Evolutionary conservation across 2,888 invertebrate genomes (phyloP).

Genomic region (Myopa testacea): DNA sequence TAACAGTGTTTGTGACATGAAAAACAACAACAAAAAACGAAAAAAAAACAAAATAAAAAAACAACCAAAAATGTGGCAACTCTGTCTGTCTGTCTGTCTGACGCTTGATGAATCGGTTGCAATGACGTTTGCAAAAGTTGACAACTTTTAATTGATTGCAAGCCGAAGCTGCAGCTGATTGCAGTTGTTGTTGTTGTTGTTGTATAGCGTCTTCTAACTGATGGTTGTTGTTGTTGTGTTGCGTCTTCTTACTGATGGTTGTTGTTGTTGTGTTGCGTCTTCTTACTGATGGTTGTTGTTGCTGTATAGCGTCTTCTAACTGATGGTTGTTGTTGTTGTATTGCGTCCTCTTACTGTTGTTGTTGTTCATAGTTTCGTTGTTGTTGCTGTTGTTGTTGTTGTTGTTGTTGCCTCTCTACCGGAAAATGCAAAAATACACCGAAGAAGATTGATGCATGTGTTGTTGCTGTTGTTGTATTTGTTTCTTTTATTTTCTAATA

Average conservation of each 20-base stretch:
- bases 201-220: neutral
- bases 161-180: neutral
- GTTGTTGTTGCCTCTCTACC: neutral
- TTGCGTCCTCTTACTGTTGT: neutral
- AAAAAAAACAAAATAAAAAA: neutral
- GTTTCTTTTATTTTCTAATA: neutral
- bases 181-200: neutral
- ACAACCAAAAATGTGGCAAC: neutral
- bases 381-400: conserved; percentile 19
- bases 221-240: conserved; percentile 15
- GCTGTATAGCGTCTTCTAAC: neutral
- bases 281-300: neutral
- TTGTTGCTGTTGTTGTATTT: neutral
- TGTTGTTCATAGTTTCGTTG: neutral
- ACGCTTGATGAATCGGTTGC: neutral
- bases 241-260: neutral
- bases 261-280: neutral
- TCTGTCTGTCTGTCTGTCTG: neutral
- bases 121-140: conserved; percentile 13
- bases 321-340: neutral
- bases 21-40: neutral
- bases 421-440: neutral
- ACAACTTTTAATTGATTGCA: conserved; percentile 19
- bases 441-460: neutral
- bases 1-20: no score